Percentiles rank a stretch among this genome's conserved stretches.
These are phyloP conservation scores for Andrena fulva DNA, from an alignment of 2,888 invertebrate genomes.

Conservation along the genomic window DNA sequence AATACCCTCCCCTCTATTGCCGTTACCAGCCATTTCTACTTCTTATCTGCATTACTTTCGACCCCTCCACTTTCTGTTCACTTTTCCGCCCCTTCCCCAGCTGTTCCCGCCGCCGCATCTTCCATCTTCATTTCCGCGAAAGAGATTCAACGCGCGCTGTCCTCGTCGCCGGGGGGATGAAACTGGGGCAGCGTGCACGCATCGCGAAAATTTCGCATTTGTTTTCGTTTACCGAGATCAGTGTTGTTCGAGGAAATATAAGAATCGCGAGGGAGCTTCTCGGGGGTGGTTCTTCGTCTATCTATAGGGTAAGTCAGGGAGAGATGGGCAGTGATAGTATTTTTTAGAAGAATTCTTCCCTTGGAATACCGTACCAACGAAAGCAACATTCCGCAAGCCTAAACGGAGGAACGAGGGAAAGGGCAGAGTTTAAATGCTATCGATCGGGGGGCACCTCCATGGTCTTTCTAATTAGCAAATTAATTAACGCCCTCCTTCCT, in stretches of 20 bases:
- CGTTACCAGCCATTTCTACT: background rate
- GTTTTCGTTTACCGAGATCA: constrained; percentile 64
- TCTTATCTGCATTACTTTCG: constrained; percentile 12
- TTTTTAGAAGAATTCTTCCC: background rate
- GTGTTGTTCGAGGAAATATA: constrained; percentile 37
- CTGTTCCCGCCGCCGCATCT: background rate
- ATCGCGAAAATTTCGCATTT: constrained; percentile 75
- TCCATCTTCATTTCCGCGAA: constrained; percentile 36
- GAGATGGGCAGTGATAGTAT: too few species aligned
- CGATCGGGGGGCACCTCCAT: background rate
- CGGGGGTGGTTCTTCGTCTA: background rate
- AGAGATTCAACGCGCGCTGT: constrained; percentile 20
- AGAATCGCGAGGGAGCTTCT: constrained; percentile 36
- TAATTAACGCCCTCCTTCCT: constrained; percentile 40
- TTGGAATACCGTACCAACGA: too few species aligned
- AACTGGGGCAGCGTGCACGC: constrained; percentile 49
- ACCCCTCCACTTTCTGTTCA: background rate
- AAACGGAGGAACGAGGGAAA: background rate
- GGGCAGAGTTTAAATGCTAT: background rate
- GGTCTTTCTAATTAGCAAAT: constrained; percentile 47
- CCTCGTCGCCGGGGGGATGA: constrained; percentile 27
- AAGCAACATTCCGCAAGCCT: too few species aligned
- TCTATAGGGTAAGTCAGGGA: too few species aligned
- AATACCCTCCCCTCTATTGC: background rate
- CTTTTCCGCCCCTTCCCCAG: background rate